Conservation (phyloP, 30 jellyfish, hydroid and myxozoan species). For the Hydra vulgaris region DNA sequence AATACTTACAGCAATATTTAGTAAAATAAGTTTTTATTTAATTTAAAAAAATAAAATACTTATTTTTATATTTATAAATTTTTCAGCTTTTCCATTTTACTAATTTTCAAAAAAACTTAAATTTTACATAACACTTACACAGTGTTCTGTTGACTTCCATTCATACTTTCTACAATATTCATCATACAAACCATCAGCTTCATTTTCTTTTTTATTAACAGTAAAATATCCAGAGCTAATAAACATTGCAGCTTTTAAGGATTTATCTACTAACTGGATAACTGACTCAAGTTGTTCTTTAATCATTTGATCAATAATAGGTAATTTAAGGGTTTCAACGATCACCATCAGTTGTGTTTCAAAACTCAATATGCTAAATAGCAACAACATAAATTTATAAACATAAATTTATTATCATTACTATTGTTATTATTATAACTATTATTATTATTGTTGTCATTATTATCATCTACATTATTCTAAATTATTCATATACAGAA, state of each 20-base stretch:
- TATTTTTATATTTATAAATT: too few relatives aligned
- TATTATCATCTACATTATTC: too few relatives aligned
- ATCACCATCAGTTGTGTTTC: constrained; percentile 28
- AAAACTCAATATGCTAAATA: constrained; percentile 22
- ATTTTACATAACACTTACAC: constrained; percentile 41
- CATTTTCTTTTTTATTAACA: constrained; percentile 33
- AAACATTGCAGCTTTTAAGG: constrained; percentile 49
- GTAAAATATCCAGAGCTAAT: constrained; percentile 52
- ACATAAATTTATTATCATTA: not conserved
- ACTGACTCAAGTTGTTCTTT: constrained; percentile 26
- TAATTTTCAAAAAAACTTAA: not conserved
- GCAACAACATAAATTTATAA: not conserved
- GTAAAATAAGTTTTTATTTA: too few relatives aligned
- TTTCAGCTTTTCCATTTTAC: not conserved
- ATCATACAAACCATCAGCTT: constrained; percentile 21
- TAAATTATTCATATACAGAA: too few relatives aligned
- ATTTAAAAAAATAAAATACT: too few relatives aligned
- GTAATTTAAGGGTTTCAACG: constrained; percentile 35
- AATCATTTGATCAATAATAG: constrained; percentile 29
- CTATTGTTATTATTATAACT: not conserved
- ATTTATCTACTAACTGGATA: constrained; percentile 22
- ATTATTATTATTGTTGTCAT: not conserved
- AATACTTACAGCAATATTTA: too few relatives aligned
- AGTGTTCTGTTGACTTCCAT: constrained; percentile 57
- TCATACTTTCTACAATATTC: constrained; percentile 66